Base-by-base conservation (phyloP, 2,797 vertebrate genomes). In the Toxotes lorentzi region DNA sequence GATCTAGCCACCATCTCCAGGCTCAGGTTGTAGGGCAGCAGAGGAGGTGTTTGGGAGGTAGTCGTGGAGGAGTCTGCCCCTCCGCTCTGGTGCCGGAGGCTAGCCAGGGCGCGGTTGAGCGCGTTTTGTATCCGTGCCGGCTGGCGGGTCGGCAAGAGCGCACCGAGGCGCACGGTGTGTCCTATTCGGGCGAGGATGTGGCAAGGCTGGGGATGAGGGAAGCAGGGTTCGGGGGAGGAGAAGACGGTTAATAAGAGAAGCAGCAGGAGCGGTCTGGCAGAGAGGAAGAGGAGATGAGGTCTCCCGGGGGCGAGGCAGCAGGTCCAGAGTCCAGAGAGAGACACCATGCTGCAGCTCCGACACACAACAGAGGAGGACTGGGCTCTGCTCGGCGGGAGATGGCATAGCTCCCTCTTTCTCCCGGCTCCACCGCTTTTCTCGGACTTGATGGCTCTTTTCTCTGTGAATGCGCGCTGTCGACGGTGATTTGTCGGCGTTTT, bases 1-100 rank as follows among this genome's bases (percentile, higher is more conserved):
- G 93, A 94, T 0, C 96, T 95, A 61, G 94, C 93, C 91, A 96
- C 93, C 91, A 98, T 89, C 92, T 98, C 97, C 94, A 98, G 89
- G 91, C 95, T 98, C 77, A 97, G 94, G 93, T 97, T 98, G 94
- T 95, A 95, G 68, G 96, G 96, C 76, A 96, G 92, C 78, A 96
- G 92, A 4, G 92, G 89, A 8, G 84, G 75, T 5, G 82, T 77
- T 38, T 93, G 93, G 27, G 93, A 81, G 61, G 88, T 63, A 1
- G 91, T 87, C 12, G 91, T 85, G 79, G 91, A 74, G 45, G 88
- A 70, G 79, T 92, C 93, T 21, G 76, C 65, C 40, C 78, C 88
- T 7, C 76, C 81, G 76, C 76, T 82, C 63, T 93, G 94, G 87
- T 94, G 94, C 79, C 94, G 90, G 80, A 95, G 94, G 85, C 93